Evolutionary conservation across 2,888 invertebrate genomes (phyloP), one percentile per base, ranked within the genome.

Genomic region (Agapetus fuscipes): DNA sequence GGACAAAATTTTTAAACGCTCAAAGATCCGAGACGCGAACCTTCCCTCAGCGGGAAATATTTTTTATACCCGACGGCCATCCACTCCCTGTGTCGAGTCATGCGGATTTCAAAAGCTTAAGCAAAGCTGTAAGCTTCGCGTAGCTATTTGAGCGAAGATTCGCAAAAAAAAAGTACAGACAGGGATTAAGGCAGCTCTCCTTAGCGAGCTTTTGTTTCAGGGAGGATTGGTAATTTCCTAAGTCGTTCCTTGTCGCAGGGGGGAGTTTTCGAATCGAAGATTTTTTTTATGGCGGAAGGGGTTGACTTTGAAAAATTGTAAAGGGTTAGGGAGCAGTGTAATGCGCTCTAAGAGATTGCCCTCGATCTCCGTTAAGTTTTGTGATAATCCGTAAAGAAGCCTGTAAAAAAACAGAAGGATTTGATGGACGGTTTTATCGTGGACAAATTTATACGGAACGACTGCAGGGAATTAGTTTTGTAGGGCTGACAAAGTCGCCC

Each of bases 271-370:
- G 36, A 36, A 30, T 39, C 39, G 36, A 36, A 62, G 64, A 61
- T 62, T 64, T 66, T n/a, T n/a, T 66, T 65, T 66, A 41, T 37
- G 35, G 35, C 37, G 37, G 35, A 41, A 47, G 42, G 45, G 47
- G 44, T 44, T 39, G 49, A 65, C 67, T 67, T 66, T 66, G 67
- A 69, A 64, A 69, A 69, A 70, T 68, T 65, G 62, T 56, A 52
- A 55, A 56, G 57, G 47, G 47, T 47, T 47, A 39, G 55, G 61
- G 59, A 68, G 68, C 70, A 67, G 66, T 68, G 69, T 69, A 70
- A 70, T 69, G 63, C 69, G 66, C 69, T 69, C 67, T 68, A 62
- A 63, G 64, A 69, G 66, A 70, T 70, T 70, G 66, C 44, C 42
- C 42, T 34, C 37, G 41, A 44, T 47, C 41, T 40, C 39, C 34